Base-by-base conservation (phyloP, 2,888 invertebrate genomes). In the Macrosoma leucophasiata region DNA sequence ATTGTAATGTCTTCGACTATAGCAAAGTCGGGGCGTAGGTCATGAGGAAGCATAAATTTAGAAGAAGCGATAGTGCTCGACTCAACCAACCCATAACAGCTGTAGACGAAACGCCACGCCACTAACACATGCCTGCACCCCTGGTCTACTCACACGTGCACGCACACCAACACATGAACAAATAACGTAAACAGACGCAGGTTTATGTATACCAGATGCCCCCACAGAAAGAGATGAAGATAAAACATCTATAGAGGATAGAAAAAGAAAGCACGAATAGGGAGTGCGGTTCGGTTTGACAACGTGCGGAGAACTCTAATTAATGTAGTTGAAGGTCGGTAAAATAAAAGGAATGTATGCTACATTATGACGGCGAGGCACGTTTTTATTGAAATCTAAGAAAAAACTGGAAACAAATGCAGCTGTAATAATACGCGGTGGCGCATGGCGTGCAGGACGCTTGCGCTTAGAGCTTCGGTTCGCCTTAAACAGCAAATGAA, bases 171-270 rank as follows among this genome's bases (percentile, higher is more conserved):
- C 46, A 42, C 47, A 55, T 48, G 43, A 40, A 39, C 41, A 43
- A 36, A 39, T 33, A 71, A 73, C 74, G 71, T 82, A 81, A 81
- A 81, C 81, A 82, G 59, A 64, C 70, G 61, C 68, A 76, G 73
- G 74, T 76, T 76, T 81, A 76, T 79, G 78, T 78, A 68, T 68
- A 75, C 79, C 84, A 84, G 81, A 82, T 84, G 84, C 79, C 82
- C 82, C 69, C 56, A 59, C 59, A 70, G 76, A 82, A 62, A 64
- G 78, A 70, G 82, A 82, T 68, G 53, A 58, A 62, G 41, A 58
- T 68, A 79, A 57, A 48, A 46, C 48, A 44, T 55, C 57, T 49
- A 48, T 50, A 38, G 36, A 56, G 23, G 75, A 53, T 60, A 70
- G 77, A 77, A 53, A 57, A 67, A 52, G 72, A 64, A 56, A 54